Conservation (phyloP, 2,113 vertebrate genomes). For the Actenoides hombroni region DNA sequence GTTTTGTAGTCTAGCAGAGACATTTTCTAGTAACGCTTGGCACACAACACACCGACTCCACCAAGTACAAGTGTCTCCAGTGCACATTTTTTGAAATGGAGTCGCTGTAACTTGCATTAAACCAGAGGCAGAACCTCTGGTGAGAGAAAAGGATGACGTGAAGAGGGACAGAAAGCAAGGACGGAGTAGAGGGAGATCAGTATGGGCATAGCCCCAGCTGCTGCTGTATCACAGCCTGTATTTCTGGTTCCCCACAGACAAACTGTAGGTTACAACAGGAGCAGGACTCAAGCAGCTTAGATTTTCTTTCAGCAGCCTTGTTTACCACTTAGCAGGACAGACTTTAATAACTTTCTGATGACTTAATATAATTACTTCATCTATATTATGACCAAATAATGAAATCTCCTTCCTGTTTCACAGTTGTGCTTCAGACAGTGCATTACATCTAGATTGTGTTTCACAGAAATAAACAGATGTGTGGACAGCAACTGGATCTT, state of each 20-base stretch:
- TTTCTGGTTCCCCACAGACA: background rate
- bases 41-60: background rate
- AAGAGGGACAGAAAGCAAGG: background rate
- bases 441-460: background rate
- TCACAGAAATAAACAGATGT: background rate
- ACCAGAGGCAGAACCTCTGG: background rate
- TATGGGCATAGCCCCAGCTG: background rate
- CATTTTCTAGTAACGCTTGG: rapidly evolving
- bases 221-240: background rate
- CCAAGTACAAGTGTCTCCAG: background rate
- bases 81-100: background rate
- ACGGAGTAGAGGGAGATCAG: background rate
- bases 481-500: background rate
- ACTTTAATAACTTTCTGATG: background rate
- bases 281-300: background rate
- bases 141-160: background rate
- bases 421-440: background rate
- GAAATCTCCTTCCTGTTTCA: background rate
- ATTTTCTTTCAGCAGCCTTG: background rate
- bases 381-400: background rate
- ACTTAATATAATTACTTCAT: background rate
- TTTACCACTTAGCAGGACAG: background rate
- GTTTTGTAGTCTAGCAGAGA: background rate
- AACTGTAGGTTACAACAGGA: background rate
- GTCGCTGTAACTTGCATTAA: background rate